Evolutionary conservation across 2,113 vertebrate genomes (phyloP), one percentile per base, ranked within the genome.

Genomic region (Dasypus novemcinctus): DNA sequence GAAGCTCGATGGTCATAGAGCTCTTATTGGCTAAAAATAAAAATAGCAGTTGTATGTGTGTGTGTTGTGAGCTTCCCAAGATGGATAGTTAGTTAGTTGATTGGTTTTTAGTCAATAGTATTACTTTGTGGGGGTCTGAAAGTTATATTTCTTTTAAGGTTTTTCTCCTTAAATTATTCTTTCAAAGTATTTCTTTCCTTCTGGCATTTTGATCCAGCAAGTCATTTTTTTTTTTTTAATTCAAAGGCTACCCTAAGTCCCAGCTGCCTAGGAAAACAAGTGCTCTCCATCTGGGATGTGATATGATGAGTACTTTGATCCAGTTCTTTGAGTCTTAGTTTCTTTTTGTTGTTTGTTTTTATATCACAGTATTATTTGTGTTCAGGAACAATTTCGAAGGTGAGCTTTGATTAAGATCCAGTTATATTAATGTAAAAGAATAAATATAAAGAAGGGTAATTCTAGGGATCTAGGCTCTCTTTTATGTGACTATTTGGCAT

Each of bases 311-410:
- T n/a, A 43, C 78, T 91, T 66, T 96, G 82, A 92, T 94, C 66
- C 63, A 69, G 27, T 90, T 85, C 52, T 87, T 93, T 59, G 61
- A 79, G 41, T 85, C 41, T 81, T 87, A 36, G 20, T 54, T 92
- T 92, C 82, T 88, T 69, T 96, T 96, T 92, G 46, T 95, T 97
- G 84, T 66, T 95, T 63, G 54, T 86, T 93, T 94, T 76, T 92
- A 82, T 86, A 82, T 89, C 79, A 90, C 59, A 59, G 64, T 91
- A 87, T 81, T 97, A 41, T 95, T 79, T 92, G 61, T 93, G 18
- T 89, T 94, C 72, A 93, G 69, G 61, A 61, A 61, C 38, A 59
- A 87, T 95, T 89, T 97, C 74, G 74, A 94, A 95, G 59, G 54
- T 38, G 46, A 63, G 69, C 78, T 97, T 96, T 96, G 90, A 96